These are phyloP conservation scores for Napeogenes sylphis DNA, from an alignment of 2,888 invertebrate genomes.

Conservation along the genomic window DNA sequence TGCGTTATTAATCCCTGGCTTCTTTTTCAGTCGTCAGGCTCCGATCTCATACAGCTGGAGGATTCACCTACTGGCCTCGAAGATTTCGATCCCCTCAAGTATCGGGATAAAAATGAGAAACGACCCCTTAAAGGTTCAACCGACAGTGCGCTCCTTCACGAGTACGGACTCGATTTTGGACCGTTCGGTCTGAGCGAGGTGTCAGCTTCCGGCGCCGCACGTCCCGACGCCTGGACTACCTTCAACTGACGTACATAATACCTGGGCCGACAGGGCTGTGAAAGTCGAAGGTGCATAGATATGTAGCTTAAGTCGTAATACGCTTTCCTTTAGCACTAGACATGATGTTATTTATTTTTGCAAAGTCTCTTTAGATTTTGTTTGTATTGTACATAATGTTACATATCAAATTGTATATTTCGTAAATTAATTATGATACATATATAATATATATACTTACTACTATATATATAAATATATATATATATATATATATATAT, in stretches of 20 bases:
- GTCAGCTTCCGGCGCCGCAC: conserved; percentile 44
- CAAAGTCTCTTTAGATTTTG: conserved; percentile 37
- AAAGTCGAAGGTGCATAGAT: conserved; percentile 25
- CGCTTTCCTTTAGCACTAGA: conserved; percentile 41
- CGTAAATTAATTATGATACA: conserved; percentile 21
- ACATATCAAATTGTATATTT: conserved; percentile 61
- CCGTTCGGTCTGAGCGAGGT: conserved; percentile 71
- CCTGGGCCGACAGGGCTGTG: conserved; percentile 18
- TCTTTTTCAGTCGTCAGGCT: conserved; percentile 69
- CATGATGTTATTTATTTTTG: conserved; percentile 47
- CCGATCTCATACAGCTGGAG: conserved; percentile 71
- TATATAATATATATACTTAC: too few relatives aligned
- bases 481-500: conserved; percentile 23
- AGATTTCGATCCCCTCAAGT: conserved; percentile 68
- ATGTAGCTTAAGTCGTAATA: conserved; percentile 30
- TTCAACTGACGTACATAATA: conserved; percentile 49
- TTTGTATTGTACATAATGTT: conserved; percentile 58
- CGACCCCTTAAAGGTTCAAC: conserved; percentile 61
- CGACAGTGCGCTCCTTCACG: conserved; percentile 83
- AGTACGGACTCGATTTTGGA: conserved; percentile 84
- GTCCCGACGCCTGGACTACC: conserved; percentile 67
- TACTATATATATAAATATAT: too few relatives aligned
- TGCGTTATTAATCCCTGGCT: conserved; percentile 48
- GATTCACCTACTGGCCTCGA: conserved; percentile 64
- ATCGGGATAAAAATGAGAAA: conserved; percentile 56